Percentiles rank a stretch among this genome's conserved stretches.
Evolutionary conservation across 1,140 invertebrate genomes (phyloP).

Genomic region (Matsumurasca onukii): DNA sequence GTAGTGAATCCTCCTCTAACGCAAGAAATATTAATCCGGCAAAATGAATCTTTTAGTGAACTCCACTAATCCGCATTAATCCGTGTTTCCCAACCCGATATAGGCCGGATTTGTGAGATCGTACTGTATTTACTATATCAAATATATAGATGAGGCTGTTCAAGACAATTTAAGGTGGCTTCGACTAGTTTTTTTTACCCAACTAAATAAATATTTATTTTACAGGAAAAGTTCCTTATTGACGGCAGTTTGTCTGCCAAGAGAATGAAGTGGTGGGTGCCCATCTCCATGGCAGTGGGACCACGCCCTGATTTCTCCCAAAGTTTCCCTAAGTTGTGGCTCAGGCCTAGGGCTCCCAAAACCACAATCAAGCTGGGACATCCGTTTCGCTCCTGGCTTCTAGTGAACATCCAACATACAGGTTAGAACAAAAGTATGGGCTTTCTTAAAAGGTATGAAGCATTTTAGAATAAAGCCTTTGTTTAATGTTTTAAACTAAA

Average conservation of each 20-base stretch:
- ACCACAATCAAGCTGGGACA: conserved; percentile 41
- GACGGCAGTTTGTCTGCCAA: conserved; percentile 37
- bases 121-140: too few relatives aligned
- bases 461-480: too few relatives aligned
- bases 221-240: conserved; percentile 19
- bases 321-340: conserved; percentile 45
- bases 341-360: conserved; percentile 34
- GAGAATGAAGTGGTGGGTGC: conserved; percentile 54
- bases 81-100: too few relatives aligned
- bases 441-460: too few relatives aligned
- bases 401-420: conserved; percentile 67
- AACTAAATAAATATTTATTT: background rate
- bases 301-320: conserved; percentile 45
- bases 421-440: conserved; percentile 52
- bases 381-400: conserved; percentile 58
- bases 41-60: too few relatives aligned
- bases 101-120: too few relatives aligned
- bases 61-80: too few relatives aligned
- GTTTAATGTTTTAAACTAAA: too few relatives aligned
- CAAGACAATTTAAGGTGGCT: too few relatives aligned
- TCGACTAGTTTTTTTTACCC: conserved; percentile 25
- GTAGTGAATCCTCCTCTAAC: too few relatives aligned
- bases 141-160: too few relatives aligned
- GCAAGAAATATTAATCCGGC: too few relatives aligned
- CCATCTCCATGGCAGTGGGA: conserved; percentile 56